These are phyloP conservation scores for Cyclina sinensis DNA, from an alignment of 1,140 invertebrate genomes.

Conservation along the genomic window DNA sequence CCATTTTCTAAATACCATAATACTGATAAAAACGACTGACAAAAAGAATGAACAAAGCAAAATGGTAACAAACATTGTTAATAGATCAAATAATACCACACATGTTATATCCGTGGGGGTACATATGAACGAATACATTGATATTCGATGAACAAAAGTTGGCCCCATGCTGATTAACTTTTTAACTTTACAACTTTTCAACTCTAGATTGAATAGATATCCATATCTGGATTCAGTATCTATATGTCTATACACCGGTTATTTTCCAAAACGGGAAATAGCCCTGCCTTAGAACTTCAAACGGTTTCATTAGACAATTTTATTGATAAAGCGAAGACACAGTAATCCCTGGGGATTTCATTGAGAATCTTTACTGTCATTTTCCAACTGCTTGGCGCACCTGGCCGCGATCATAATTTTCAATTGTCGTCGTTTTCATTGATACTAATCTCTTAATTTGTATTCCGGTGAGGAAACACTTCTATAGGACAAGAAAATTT, in stretches of 20 bases:
- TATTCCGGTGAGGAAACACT: constrained; percentile 7
- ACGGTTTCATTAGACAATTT: constrained; percentile 20
- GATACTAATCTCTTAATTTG: constrained; percentile 36
- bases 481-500: background rate
- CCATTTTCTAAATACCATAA: background rate
- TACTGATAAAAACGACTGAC: background rate
- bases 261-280: background rate
- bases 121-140: background rate
- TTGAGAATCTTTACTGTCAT: constrained; percentile 20
- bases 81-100: background rate
- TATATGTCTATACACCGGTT: background rate
- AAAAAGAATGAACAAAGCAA: background rate
- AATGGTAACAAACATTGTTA: background rate
- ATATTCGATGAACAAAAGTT: background rate
- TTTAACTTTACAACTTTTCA: constrained; percentile 1
- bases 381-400: constrained; percentile 12
- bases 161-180: constrained; percentile 3
- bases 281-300: constrained; percentile 8
- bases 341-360: constrained; percentile 17
- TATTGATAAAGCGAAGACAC: constrained; percentile 28
- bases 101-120: constrained; percentile 9
- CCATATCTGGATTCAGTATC: background rate
- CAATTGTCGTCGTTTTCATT: background rate
- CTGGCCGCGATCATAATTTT: constrained; percentile 17
- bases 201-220: too few relatives aligned